phyloP scores from a whole-genome alignment of 37 sponge, comb jelly and placozoan genomes.

The Geodia barretti region DNA sequence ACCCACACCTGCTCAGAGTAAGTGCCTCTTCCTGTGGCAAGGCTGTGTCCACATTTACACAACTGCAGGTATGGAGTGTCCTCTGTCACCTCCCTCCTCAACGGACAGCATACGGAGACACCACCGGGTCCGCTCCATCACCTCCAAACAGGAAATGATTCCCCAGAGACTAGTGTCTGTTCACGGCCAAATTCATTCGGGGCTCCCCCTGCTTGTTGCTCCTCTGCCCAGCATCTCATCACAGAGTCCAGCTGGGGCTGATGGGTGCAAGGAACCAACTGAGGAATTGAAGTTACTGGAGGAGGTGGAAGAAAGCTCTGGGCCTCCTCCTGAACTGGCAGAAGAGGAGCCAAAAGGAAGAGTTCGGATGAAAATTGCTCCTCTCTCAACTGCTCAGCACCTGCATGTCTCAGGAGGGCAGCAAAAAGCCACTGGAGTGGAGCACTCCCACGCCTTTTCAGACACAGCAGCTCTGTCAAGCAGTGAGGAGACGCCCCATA shows the following conservation, averaged over 20 bases:
- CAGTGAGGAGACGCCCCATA: too few relatives aligned
- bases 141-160: constrained; percentile 46
- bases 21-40: constrained; percentile 2
- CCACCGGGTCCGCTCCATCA: constrained; percentile 39
- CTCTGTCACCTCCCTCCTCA: constrained; percentile 12
- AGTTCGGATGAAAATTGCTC: neutral
- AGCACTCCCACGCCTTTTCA: neutral
- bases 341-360: neutral
- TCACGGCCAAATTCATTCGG: neutral
- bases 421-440: neutral
- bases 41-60: neutral
- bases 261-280: neutral
- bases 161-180: neutral
- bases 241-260: too few relatives aligned
- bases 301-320: neutral
- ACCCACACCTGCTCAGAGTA: neutral
- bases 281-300: neutral
- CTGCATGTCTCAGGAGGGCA: neutral
- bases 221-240: too few relatives aligned
- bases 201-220: neutral
- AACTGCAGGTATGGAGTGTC: neutral
- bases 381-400: neutral
- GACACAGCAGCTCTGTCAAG: neutral
- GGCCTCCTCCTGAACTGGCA: neutral
- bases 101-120: constrained; percentile 22